phyloP scores from a whole-genome alignment of 35 echinoderm and acorn worm species.

The Diadema setosum region DNA sequence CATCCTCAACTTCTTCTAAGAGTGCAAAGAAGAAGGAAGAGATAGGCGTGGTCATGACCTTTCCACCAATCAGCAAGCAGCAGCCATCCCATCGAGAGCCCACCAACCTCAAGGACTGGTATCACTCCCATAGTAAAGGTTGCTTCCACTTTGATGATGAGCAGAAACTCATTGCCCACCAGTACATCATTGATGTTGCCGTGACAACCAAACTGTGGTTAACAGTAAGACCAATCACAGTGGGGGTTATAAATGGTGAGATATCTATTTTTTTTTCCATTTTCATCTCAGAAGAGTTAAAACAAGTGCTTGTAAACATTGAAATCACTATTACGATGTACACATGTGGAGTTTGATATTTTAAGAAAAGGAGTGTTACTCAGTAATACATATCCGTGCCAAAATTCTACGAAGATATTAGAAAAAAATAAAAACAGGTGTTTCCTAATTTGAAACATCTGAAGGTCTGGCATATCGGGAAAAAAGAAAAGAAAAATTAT shows the following conservation, averaged over 20 bases:
- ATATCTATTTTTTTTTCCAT: no score
- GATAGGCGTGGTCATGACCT: slow-evolving; percentile 11
- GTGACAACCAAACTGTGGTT: slow-evolving; percentile 75
- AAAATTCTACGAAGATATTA: no score
- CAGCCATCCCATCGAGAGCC: slow-evolving; percentile 59
- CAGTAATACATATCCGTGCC: no score
- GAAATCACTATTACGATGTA: no score
- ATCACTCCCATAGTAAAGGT: slow-evolving; percentile 79
- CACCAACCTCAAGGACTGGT: slow-evolving; percentile 76
- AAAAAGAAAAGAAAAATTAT: no score
- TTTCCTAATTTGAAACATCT: no score
- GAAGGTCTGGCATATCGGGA: no score
- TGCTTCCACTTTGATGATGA: slow-evolving; percentile 89
- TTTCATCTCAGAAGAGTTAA: no score
- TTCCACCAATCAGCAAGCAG: slow-evolving; percentile 60
- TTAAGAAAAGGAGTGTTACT: no score
- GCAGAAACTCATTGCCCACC: slow-evolving; percentile 67
- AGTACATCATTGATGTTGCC: slow-evolving; percentile 77
- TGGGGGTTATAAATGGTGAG: slow-evolving; percentile 30
- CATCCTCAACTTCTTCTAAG: no score
- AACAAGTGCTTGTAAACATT: not conserved
- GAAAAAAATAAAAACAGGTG: no score
- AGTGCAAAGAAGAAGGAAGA: slow-evolving; percentile 18
- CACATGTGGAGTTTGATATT: no score
- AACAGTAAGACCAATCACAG: slow-evolving; percentile 63